Conservation (phyloP, 2,797 vertebrate species). For the Bradypodion ventrale region DNA sequence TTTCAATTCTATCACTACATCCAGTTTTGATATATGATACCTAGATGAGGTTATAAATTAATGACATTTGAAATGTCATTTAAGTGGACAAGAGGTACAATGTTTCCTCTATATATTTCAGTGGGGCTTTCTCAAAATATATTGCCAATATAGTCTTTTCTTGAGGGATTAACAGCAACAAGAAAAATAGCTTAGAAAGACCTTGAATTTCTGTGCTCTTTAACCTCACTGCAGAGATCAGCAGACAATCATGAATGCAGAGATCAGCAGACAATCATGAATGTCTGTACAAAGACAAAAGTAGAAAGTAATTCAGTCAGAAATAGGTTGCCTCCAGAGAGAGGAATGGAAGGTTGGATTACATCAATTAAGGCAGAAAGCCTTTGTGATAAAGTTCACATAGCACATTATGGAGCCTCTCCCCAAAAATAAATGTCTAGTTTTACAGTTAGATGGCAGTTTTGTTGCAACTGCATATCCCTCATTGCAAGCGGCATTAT, state of each 20-base stretch:
- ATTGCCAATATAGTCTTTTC: background rate
- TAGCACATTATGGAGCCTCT: conserved; percentile 42
- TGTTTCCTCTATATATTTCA: background rate
- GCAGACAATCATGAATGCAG: conserved; percentile 45
- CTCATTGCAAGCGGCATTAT: background rate
- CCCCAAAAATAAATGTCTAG: conserved; percentile 24
- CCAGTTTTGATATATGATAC: conserved; percentile 55
- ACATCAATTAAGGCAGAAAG: conserved; percentile 69
- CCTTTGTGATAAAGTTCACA: conserved; percentile 57
- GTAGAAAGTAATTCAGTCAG: conserved; percentile 62
- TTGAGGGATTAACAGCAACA: conserved; percentile 46
- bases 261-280: conserved; percentile 52
- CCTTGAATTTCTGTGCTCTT: conserved; percentile 47
- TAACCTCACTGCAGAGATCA: conserved; percentile 51
- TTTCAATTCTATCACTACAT: conserved; percentile 55
- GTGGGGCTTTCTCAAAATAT: background rate
- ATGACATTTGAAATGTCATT: background rate
- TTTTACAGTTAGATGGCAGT: conserved; percentile 19
- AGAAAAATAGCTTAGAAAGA: conserved; percentile 43
- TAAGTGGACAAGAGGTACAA: background rate
- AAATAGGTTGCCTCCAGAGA: conserved; percentile 70
- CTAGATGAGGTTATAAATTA: conserved; percentile 19
- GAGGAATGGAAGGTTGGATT: conserved; percentile 69
- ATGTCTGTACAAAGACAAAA: conserved; percentile 54
- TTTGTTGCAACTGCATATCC: conserved; percentile 30